Conservation (phyloP, 2,113 vertebrate species). For the Oryzias curvinotus region DNA sequence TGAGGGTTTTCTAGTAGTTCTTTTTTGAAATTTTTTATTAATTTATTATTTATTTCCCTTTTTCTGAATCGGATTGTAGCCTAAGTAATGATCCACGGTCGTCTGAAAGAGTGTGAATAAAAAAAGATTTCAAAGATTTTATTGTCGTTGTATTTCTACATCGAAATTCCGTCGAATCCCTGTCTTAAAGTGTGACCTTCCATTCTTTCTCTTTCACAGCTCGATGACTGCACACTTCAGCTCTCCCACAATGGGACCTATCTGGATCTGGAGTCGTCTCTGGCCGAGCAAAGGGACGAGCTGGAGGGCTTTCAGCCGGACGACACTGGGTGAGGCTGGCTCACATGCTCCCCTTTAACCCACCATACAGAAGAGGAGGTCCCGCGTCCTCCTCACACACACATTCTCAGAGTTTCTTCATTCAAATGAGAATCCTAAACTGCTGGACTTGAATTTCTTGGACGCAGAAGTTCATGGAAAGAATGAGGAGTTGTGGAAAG, state of each 20-base stretch:
- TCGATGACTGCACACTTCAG: constrained; percentile 94
- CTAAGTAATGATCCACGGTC: too few relatives aligned
- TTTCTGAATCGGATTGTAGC: too few relatives aligned
- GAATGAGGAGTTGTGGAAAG: constrained; percentile 67
- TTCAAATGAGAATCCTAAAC: constrained; percentile 55
- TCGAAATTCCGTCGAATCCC: too few relatives aligned
- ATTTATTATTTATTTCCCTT: too few relatives aligned
- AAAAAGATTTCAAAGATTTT: too few relatives aligned
- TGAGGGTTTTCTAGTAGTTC: too few relatives aligned
- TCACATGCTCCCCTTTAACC: neutral
- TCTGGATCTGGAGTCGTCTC: constrained; percentile 92
- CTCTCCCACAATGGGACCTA: constrained; percentile 94
- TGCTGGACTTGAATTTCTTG: constrained; percentile 59
- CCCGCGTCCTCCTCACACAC: neutral
- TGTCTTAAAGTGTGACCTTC: neutral
- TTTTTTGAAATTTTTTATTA: too few relatives aligned
- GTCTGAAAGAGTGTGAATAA: too few relatives aligned
- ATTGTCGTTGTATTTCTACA: too few relatives aligned
- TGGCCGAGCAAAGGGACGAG: constrained; percentile 92
- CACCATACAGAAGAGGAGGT: neutral
- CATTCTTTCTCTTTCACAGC: constrained; percentile 56
- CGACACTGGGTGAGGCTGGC: constrained; percentile 83
- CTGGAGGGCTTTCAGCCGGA: constrained; percentile 93
- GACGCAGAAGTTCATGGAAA: constrained; percentile 67
- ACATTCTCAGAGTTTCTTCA: constrained; percentile 26